Base-by-base conservation (phyloP, 1,140 invertebrate species). In the Chironomus striatipennis region DNA sequence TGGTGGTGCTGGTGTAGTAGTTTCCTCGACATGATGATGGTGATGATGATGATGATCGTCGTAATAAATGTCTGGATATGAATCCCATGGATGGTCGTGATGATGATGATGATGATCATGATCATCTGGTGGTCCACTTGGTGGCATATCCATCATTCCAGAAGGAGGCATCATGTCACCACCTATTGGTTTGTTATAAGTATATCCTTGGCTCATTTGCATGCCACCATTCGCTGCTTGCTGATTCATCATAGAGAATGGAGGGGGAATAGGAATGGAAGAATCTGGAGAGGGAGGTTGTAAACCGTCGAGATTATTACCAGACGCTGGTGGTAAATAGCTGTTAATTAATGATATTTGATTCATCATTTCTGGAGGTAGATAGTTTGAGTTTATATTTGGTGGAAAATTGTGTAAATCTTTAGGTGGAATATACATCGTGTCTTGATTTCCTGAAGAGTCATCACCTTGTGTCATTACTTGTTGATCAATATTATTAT, bases 1-100 rank as follows among this genome's bases (percentile, higher is more conserved):
- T 21, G 79, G 76, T 43, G 81, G 78, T 24, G 85, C 85, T 8
- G 86, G 84, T 7, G 84, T 78, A 78, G 77, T 84, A 74, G 75
- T 85, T 77, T 75, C 85, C 78, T 3, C 78, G 76, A 0, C 77
- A 76, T 57, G 74, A 74, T 72, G 76, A 43, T 72, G 80, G 77
- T 79, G 77, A 75, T 81, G 78, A 70, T 81, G 77, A 77, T 86
- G 83, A 75, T 84, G 79, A 74, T 83, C 77, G 75, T 80, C 78
- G 76, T 83, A 79, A 75, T 77, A 76, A 74, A 76, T 75, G 67
- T 77, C 75, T 34, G 76, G 65, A 76, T 79, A 77, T 74, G 80
- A 75, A 18, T 85, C 79, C 47, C 47, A 57, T 15, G 47, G 47
- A 57, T 10, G 47, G 74, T 85, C 79, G 75, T 84, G 80, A 73